These are phyloP conservation scores for Anthophora plumipes DNA, from an alignment of 2,888 invertebrate species.

Conservation along the genomic window DNA sequence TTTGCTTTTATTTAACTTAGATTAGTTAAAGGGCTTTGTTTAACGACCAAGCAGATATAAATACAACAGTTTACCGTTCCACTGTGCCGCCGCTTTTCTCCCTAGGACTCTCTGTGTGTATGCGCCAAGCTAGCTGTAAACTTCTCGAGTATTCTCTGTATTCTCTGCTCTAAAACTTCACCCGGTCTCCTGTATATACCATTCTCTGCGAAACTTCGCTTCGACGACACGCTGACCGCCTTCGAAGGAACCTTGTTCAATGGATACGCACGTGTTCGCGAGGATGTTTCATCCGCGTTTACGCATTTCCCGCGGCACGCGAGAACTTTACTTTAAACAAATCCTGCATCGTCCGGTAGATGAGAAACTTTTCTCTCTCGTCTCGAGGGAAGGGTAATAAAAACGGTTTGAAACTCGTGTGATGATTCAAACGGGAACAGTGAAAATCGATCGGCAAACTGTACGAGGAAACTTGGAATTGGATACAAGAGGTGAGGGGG, in stretches of 20 bases:
- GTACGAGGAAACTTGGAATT: background rate
- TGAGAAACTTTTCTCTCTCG: background rate
- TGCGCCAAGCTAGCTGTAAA: slow-evolving; percentile 11
- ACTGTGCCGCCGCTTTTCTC: background rate
- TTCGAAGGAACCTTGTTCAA: slow-evolving; percentile 3
- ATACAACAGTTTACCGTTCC: slow-evolving; percentile 3
- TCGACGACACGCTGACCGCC: slow-evolving; percentile 5
- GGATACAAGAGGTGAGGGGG: background rate
- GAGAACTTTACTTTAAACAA: background rate
- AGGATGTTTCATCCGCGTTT: background rate
- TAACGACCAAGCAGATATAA: background rate
- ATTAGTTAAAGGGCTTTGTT: slow-evolving; percentile 1
- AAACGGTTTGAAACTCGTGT: background rate
- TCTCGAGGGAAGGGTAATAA: background rate
- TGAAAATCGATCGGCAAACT: background rate
- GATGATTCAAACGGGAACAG: background rate
- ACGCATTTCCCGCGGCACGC: background rate
- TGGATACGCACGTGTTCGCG: background rate
- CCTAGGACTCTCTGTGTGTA: background rate
- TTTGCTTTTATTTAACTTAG: background rate
- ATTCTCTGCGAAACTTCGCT: background rate
- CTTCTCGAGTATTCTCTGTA: slow-evolving; percentile 14
- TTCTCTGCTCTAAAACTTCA: slow-evolving; percentile 3
- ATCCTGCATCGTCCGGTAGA: no score
- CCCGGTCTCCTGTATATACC: background rate